These are phyloP conservation scores for Lepus timidus DNA, from an alignment of 2,113 vertebrate species.

Conservation along the genomic window DNA sequence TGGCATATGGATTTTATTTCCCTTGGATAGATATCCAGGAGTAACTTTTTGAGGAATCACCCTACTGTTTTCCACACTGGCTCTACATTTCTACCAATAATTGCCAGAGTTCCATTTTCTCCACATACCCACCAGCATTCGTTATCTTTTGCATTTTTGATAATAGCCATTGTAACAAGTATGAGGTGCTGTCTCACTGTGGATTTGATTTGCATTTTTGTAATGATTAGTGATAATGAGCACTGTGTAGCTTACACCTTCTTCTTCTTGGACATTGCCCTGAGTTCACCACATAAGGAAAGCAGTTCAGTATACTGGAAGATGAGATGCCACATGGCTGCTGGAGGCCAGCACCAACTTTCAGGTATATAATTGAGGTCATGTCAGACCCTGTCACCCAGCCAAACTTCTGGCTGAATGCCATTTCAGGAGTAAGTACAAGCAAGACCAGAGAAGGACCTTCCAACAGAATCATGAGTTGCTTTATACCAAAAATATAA, in stretches of 20 bases:
- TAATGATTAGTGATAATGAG: neutral
- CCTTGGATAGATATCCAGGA: neutral
- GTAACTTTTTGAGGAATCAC: neutral
- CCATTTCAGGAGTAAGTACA: constrained; percentile 26
- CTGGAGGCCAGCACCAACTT: constrained; percentile 30
- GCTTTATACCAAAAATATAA: neutral
- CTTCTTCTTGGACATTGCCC: neutral
- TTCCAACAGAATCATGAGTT: constrained; percentile 8
- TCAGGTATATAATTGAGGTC: neutral
- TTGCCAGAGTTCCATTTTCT: neutral
- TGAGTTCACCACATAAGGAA: constrained; percentile 31
- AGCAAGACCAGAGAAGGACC: constrained; percentile 10
- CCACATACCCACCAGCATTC: neutral
- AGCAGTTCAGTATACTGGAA: neutral
- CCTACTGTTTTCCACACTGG: neutral
- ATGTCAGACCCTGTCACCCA: neutral
- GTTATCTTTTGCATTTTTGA: neutral
- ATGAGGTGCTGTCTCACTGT: neutral
- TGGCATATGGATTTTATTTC: neutral
- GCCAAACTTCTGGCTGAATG: neutral
- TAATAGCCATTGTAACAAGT: neutral
- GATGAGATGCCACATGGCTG: neutral
- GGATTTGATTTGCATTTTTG: neutral
- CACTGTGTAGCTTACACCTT: neutral
- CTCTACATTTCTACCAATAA: neutral